Evolutionary conservation across 2,888 invertebrate genomes (phyloP), one percentile per base, ranked within the genome.

Genomic region (Deladenus siricidicola): DNA sequence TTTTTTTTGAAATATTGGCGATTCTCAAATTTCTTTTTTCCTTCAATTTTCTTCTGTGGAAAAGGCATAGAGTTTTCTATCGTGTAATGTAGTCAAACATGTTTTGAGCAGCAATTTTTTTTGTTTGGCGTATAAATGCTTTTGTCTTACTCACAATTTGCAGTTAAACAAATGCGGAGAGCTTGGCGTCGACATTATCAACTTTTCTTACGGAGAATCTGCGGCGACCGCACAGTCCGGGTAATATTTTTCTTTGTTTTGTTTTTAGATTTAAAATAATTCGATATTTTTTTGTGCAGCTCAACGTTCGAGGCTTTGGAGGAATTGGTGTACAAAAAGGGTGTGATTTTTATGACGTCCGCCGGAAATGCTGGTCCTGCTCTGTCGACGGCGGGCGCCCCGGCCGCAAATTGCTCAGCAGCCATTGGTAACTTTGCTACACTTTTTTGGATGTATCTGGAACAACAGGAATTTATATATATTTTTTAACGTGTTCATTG

Each of bases 161-260:
- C 70, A 83, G 82, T 81, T 83, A 75, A 80, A 82, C 49, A 78
- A 80, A 63, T 81, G 81, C 26, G 81, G 82, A 53, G 81, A 83
- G 56, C 70, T 79, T 52, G 80, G 80, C 60, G 82, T 82, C 54
- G 89, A 96, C 79, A 87, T 96, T 0, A 89, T 96, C 70, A 98
- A 98, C 80, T 94, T 92, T 89, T 94, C 93, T 78, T 98, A 94
- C 74, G 96, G 96, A 0, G 96, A 96, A 81, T 89, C 89, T 74
- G 86, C 90, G 0, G 88, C 90, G 80, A 91, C 90, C 88, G 86
- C 89, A 2, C 88, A 89, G 80, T 82, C 87, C 6, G 93, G 94
- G 89, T 89, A 82, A 83, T 84, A 70, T 23, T n/a, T 14, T n/a
- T 39, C 49, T 19, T 3, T 23, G 23, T 24, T 43, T n/a, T 19